Percentiles rank a stretch among this genome's conserved stretches.
Evolutionary conservation across 2,888 invertebrate genomes (phyloP).

Genomic region (Mythimna albipuncta): DNA sequence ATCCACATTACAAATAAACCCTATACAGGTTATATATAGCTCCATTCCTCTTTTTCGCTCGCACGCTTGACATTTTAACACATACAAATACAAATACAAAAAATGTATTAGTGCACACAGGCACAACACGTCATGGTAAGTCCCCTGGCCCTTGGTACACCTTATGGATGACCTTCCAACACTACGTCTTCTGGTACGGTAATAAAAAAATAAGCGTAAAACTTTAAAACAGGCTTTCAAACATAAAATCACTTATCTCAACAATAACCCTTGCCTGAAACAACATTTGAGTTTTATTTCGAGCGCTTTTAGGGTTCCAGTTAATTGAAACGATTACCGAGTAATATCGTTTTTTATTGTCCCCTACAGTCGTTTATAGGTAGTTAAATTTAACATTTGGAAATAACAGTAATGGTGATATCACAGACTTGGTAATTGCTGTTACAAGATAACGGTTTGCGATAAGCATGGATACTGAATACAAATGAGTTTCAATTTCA

Average conservation of each 20-base stretch:
- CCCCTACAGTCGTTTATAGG: constrained; percentile 47
- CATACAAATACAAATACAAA: too few relatives aligned
- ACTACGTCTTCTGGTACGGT: too few relatives aligned
- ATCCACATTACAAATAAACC: too few relatives aligned
- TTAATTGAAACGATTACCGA: constrained; percentile 69
- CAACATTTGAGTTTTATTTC: constrained; percentile 48
- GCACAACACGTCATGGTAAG: too few relatives aligned
- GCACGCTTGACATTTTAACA: too few relatives aligned
- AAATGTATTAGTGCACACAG: too few relatives aligned
- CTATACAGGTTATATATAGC: too few relatives aligned
- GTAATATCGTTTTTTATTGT: constrained; percentile 52
- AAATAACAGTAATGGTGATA: constrained; percentile 54
- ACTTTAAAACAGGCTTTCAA: neutral
- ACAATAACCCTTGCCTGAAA: constrained; percentile 36
- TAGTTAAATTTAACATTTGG: constrained; percentile 63
- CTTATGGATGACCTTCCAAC: too few relatives aligned
- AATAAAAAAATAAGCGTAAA: neutral
- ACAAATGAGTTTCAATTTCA: constrained; percentile 31
- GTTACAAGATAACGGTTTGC: constrained; percentile 21
- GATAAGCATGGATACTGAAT: constrained; percentile 25
- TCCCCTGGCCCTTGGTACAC: too few relatives aligned
- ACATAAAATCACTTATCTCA: constrained; percentile 40
- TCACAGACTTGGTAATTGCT: constrained; percentile 43
- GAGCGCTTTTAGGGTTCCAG: constrained; percentile 37
- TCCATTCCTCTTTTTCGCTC: too few relatives aligned